These are phyloP conservation scores for Epinotia ramella DNA, from an alignment of 2,888 invertebrate genomes.

Conservation along the genomic window DNA sequence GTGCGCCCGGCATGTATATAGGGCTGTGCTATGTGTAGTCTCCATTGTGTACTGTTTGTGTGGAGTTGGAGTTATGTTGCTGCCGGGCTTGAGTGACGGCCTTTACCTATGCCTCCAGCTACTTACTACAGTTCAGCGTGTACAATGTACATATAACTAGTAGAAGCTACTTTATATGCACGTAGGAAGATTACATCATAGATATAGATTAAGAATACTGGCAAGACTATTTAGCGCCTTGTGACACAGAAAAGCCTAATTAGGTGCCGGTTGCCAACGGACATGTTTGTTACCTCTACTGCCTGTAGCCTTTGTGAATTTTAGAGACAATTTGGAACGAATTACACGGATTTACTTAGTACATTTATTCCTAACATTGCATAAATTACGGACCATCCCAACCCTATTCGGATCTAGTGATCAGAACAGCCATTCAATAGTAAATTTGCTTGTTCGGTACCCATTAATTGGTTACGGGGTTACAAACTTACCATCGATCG, in stretches of 20 bases:
- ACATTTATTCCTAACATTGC: neutral
- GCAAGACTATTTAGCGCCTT: neutral
- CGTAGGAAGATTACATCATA: neutral
- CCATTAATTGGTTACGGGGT: conserved; percentile 28
- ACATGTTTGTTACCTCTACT: no score
- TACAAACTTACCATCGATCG: conserved; percentile 18
- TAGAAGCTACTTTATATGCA: neutral
- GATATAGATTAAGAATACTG: neutral
- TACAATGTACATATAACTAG: neutral
- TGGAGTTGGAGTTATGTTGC: conserved; percentile 3
- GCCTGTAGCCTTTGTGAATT: neutral
- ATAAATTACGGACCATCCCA: conserved; percentile 5
- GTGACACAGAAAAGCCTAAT: neutral
- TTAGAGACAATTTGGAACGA: neutral
- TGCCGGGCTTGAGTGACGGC: conserved; percentile 9
- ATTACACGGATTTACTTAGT: neutral
- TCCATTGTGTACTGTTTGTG: conserved; percentile 24
- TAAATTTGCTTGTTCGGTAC: conserved; percentile 22
- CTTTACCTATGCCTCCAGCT: conserved; percentile 1
- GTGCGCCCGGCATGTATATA: conserved; percentile 55
- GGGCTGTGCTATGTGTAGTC: conserved; percentile 46
- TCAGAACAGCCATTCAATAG: conserved; percentile 25
- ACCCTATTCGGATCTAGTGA: conserved; percentile 21
- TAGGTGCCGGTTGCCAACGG: no score
- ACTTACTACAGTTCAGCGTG: neutral